Evolutionary conservation across 2,797 vertebrate genomes (phyloP).

Genomic region (Arvicola amphibius): DNA sequence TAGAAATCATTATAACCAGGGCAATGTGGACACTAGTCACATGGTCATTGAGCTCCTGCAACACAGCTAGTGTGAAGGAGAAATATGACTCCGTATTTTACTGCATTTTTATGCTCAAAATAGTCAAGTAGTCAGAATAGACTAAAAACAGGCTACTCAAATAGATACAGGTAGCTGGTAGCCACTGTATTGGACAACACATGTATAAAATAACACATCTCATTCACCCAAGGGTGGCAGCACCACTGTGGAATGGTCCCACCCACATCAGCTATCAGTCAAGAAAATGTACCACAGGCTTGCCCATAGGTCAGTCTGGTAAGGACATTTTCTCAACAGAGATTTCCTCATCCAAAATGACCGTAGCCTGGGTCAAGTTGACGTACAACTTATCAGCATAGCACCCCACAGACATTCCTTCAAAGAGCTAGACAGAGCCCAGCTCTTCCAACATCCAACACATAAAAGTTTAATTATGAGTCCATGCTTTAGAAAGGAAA

Average conservation of each 20-base stretch:
- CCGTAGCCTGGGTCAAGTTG: not conserved
- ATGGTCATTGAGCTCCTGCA: not conserved
- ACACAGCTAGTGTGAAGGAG: not conserved
- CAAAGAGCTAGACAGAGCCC: slow-evolving; percentile 3
- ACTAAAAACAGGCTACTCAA: not conserved
- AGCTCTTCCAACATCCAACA: not conserved
- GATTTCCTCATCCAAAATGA: not conserved
- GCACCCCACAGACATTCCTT: not conserved
- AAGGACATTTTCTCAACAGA: not conserved
- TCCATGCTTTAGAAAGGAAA: not conserved
- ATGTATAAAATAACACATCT: not conserved
- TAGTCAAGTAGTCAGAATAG: not conserved
- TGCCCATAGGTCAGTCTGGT: not conserved
- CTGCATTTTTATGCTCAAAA: not conserved
- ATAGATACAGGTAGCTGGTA: not conserved
- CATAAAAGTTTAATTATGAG: slow-evolving; percentile 26
- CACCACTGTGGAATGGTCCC: not conserved
- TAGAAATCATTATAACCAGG: not conserved
- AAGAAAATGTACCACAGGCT: not conserved
- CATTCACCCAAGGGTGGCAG: not conserved
- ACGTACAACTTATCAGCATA: not conserved
- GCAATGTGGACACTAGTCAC: not conserved
- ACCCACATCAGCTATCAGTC: not conserved
- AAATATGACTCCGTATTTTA: not conserved
- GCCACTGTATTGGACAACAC: not conserved